A percentile compares a stretch with the other conserved stretches of the same genome.
phyloP scores from a whole-genome alignment of 2,888 invertebrate genomes.

The Caenorhabditis japonica region DNA sequence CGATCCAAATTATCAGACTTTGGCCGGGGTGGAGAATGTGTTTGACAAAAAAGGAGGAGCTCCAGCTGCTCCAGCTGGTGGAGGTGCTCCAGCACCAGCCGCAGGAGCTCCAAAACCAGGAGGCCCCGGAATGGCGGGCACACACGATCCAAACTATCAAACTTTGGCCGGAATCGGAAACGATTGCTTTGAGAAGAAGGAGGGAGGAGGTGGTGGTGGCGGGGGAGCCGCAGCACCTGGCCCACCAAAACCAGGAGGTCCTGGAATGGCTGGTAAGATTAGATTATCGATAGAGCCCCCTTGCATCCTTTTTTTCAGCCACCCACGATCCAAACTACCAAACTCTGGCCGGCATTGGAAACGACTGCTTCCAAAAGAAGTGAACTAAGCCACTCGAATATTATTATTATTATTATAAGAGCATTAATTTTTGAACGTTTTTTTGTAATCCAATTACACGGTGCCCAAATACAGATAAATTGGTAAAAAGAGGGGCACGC shows the following conservation, averaged over 20 bases:
- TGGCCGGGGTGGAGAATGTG: too few relatives aligned
- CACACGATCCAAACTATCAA: conserved; percentile 51
- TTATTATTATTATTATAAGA: too few relatives aligned
- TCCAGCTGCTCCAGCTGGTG: conserved; percentile 6
- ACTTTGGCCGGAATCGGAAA: conserved; percentile 43
- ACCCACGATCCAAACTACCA: conserved; percentile 13
- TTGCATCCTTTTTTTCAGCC: too few relatives aligned
- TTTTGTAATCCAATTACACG: too few relatives aligned
- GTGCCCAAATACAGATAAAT: too few relatives aligned
- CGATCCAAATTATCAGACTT: conserved; percentile 31
- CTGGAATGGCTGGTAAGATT: conserved; percentile 1
- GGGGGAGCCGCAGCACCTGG: too few relatives aligned
- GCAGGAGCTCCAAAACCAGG: conserved; percentile 23
- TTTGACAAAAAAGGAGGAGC: conserved; percentile 13
- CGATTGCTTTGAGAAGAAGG: conserved; percentile 43
- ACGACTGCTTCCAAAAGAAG: conserved; percentile 11
- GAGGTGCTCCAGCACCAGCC: conserved; percentile 5
- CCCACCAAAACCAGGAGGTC: neutral
- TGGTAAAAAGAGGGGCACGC: too few relatives aligned
- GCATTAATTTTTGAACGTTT: too few relatives aligned
- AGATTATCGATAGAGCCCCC: too few relatives aligned
- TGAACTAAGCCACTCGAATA: too few relatives aligned
- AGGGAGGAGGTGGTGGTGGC: neutral
- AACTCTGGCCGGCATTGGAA: conserved; percentile 6
- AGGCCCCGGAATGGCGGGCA: conserved; percentile 32